Percentiles rank a stretch among this genome's conserved stretches.
Conservation (phyloP, 1,140 invertebrate species). For the Lepidurus apus region DNA sequence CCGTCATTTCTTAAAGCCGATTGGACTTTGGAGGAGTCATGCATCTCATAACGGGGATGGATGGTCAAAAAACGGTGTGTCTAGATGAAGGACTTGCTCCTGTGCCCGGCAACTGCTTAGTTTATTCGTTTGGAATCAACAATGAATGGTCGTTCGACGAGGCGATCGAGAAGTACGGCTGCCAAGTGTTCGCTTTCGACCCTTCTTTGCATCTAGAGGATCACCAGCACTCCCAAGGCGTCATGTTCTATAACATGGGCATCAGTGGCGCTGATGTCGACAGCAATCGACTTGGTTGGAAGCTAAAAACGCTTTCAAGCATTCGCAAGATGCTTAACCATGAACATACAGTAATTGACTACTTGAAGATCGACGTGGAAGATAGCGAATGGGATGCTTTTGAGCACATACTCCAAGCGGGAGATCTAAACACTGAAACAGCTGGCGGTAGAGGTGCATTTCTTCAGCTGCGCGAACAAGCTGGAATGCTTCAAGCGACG, state of each 20-base stretch:
- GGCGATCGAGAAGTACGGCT: background rate
- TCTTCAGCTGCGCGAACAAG: background rate
- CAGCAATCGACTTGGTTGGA: slow-evolving; percentile 18
- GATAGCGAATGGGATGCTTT: slow-evolving; percentile 24
- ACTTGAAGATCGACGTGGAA: slow-evolving; percentile 33
- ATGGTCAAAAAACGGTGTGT: background rate
- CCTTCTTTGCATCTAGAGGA: background rate
- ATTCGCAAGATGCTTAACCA: slow-evolving; percentile 24
- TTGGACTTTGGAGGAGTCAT: too few relatives aligned
- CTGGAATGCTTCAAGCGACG: too few relatives aligned
- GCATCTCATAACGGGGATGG: background rate
- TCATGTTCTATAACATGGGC: background rate
- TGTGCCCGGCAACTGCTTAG: background rate
- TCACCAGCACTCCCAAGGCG: slow-evolving; percentile 8
- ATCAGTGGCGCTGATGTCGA: slow-evolving; percentile 8
- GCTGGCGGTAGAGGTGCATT: slow-evolving; percentile 23
- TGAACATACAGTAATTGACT: slow-evolving; percentile 25
- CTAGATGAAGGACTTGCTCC: background rate
- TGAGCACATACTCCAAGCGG: background rate
- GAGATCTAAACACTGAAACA: slow-evolving; percentile 15
- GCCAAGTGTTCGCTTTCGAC: background rate
- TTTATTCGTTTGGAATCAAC: background rate
- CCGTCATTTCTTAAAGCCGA: too few relatives aligned
- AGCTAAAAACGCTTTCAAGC: slow-evolving; percentile 6
- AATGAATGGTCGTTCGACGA: background rate